These are phyloP conservation scores for Sebastes matsubarae DNA, from an alignment of 2,797 vertebrate genomes.

Conservation along the genomic window DNA sequence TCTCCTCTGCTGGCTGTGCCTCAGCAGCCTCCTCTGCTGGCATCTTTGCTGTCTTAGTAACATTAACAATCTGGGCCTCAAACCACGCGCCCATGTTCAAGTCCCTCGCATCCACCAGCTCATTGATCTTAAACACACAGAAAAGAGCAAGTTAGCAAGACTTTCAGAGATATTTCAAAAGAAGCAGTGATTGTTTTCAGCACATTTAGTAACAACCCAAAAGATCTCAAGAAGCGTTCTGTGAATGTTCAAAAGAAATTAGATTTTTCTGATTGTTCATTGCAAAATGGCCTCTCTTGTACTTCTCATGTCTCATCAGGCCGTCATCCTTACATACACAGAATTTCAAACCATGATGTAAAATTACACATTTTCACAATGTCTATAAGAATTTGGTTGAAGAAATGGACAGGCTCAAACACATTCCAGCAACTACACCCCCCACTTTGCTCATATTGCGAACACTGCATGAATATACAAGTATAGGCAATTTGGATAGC, in stretches of 20 bases:
- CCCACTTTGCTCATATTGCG: neutral
- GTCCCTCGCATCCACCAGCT: constrained; percentile 93
- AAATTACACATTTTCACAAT: neutral
- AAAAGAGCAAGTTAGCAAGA: neutral
- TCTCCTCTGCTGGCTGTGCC: constrained; percentile 68
- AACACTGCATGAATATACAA: too few species aligned
- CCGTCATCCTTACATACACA: neutral
- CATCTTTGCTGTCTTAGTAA: constrained; percentile 80
- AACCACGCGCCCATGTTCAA: constrained; percentile 97
- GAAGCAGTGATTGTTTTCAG: neutral
- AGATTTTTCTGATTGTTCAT: neutral
- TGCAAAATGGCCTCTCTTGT: neutral
- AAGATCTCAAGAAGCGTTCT: neutral
- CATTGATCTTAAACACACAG: constrained; percentile 84
- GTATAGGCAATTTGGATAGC: too few species aligned
- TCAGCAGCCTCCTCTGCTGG: constrained; percentile 44
- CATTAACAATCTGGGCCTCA: constrained; percentile 91
- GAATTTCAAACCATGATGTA: neutral
- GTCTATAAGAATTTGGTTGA: neutral
- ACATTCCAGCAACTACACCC: neutral
- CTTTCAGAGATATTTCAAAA: neutral
- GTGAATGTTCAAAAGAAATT: neutral
- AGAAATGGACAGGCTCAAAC: neutral
- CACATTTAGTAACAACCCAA: neutral
- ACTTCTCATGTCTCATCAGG: neutral